Base-by-base conservation (phyloP, 1,140 invertebrate genomes). In the Leptinotarsa undecemlineata region DNA sequence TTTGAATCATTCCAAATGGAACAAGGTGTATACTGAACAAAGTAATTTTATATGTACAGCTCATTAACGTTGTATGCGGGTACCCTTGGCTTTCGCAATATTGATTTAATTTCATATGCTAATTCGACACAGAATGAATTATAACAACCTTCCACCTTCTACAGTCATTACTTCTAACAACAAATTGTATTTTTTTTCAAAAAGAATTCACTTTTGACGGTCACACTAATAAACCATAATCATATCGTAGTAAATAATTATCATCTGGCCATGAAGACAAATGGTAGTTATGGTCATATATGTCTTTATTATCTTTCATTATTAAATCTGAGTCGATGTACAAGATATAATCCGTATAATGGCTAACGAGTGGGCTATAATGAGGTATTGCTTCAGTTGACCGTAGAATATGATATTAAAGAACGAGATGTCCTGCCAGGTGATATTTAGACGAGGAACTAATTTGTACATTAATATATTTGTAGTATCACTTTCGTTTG, bases 81-180 rank as follows among this genome's bases (percentile, higher is more conserved):
- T 64, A 64, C 63, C 63, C 63, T 64, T 64, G 63, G 63, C 19
- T 64, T 64, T 64, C 63, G 26, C 63, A 64, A 64, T 33, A 33
- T 64, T 20, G 51, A 57, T 64, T 64, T 64, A 33, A 64, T 64
- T 21, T 11, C 33, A 42, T 42, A 64, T 64, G 26, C 20, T 64
- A 64, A 64, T 64, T 19, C 17, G 15, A 17, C 51, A 57, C 15
- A 57, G 51, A 57, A 19, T 57, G 51, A 57, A 57, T 57, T 57
- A 57, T 57, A 57, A 57, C 51, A 64, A 64, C 62, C 62, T 64
- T 64, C 62, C 23, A 42, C 33, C 33, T 42, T 42, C 33, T 42
- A 33, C 33, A 57, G 51, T 57, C 51, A 57, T 57, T 57, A 57
- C 51, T 57, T 57, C 14, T 20, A 33, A 33, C 17, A 64, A 21